Evolutionary conservation across 2,797 vertebrate genomes (phyloP), one percentile per base, ranked within the genome.

Genomic region (Anguilla megastoma): DNA sequence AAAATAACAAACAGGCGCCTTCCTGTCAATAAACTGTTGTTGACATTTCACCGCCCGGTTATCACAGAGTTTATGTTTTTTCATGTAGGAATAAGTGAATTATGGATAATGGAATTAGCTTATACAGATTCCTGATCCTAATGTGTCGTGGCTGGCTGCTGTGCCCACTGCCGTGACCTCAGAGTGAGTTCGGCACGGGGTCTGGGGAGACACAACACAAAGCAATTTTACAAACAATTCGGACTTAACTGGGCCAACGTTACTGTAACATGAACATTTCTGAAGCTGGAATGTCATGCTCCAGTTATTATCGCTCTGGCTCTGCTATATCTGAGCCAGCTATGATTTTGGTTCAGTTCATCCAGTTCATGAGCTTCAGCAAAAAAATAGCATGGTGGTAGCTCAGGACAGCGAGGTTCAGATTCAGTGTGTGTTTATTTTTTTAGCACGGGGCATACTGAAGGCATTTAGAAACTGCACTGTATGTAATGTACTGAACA

Each of bases 231-330:
- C 79, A 5, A 84, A 33, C 16, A 8, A 27, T 54, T 52, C 83
- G 16, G 16, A 56, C 83, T 84, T n/a, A 30, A 56, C 10, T 18
- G 50, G n/a, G n/a, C 24, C 10, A 52, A 58, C 33, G 54, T 33
- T 84, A 58, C 52, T 56, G 83, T 56, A 30, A 27, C 83, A 1
- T 79, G 66, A 41, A 54, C 41, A 82, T 87, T 88, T 85, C 84
- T 58, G 36, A 86, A 76, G 88, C 63, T 88, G 85, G 60, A 84
- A 60, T 54, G 88, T 88, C 87, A 87, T 69, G 89, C 87, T 88
- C 86, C 27, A 88, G 83, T 88, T 89, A 71, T 21, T 12, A 84
- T 71, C 36, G 18, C 84, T 27, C 50, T 58, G 54, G 41, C 66
- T 86, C 56, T 86, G 41, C 66, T 86, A 48, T 86, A 10, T 58